Base-by-base conservation (phyloP, 2,888 invertebrate species). In the Cephus sareptanus region DNA sequence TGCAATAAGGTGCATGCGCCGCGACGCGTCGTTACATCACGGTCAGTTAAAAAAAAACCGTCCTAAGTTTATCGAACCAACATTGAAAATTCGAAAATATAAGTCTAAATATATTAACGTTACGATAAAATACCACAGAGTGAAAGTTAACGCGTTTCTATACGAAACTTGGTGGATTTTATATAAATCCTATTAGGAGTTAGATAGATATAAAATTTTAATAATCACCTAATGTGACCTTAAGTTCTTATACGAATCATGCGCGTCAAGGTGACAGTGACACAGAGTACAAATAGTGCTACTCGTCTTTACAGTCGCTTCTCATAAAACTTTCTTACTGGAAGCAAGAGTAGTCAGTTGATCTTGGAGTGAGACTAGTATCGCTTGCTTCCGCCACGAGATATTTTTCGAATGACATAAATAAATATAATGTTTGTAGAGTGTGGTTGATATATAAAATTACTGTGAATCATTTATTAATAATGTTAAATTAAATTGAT, bases 1-100 rank as follows among this genome's bases (percentile, higher is more conserved):
- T 81, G 81, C 76, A 80, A 76, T 80, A 78, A 77, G 79, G 69
- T 76, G 81, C 83, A 78, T 82, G 79, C 79, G 76, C 71, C 71
- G 31, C 71, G 31, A 13, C 31, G 12, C 13, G 13, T 12, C 31
- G 31, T 71, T 71, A 71, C 71, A 71, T 71, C 71, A 71, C 31
- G 40, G 40, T 6, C 40, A 56, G 23, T 56, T 23, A 15, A 56
- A 56, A 23, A 1, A 56, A 56, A 6, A 23, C 6, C 23, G 6
- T 56, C 23, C 6, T 1, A 23, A 23, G 40, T 23, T 56, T 56
- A 15, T 23, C 40, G 40, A 56, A 56, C 2, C 23, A 56, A 0
- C 23, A 23, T 56, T 23, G 40, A 23, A 23, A 56, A 56, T 23
- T 6, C 1, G 23, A 23, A 23, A 56, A 23, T 23, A 15, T 56